Conservation (phyloP, 2,113 vertebrate species). For the Ceyx melanurus region DNA sequence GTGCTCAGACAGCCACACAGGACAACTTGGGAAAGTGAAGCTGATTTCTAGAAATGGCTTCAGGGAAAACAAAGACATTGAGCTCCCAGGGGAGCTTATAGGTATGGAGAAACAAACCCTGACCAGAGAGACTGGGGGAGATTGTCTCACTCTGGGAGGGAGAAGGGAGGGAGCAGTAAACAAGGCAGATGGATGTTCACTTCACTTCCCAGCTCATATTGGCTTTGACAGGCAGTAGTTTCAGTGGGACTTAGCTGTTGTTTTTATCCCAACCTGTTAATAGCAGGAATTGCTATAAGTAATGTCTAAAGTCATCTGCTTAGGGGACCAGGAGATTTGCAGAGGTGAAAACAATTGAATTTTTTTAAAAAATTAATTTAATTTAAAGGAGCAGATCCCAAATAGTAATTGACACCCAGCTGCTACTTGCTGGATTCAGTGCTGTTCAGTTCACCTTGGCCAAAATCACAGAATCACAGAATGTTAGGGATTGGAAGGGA, state of each 20-base stretch:
- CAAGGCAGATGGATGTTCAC: slow-evolving; percentile 55
- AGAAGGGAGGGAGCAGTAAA: not conserved
- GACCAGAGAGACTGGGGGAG: not conserved
- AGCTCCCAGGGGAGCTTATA: not conserved
- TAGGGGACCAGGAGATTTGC: slow-evolving; percentile 73
- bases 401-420: slow-evolving; percentile 72
- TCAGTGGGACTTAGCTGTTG: slow-evolving; percentile 62
- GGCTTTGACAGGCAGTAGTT: slow-evolving; percentile 63
- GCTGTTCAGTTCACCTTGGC: slow-evolving; percentile 14
- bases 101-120: slow-evolving; percentile 17
- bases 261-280: slow-evolving; percentile 71
- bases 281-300: slow-evolving; percentile 73
- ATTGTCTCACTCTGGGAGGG: not conserved
- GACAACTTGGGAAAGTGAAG: not conserved
- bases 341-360: slow-evolving; percentile 68
- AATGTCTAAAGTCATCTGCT: slow-evolving; percentile 79
- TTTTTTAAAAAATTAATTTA: slow-evolving; percentile 70
- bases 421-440: slow-evolving; percentile 66
- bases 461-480: slow-evolving; percentile 18
- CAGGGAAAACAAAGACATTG: not conserved
- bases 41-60: not conserved
- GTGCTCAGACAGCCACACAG: not conserved
- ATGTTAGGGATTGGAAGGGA: no score
- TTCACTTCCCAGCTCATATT: slow-evolving; percentile 37
- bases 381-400: slow-evolving; percentile 72